Conservation (phyloP, 2,797 vertebrate species). For the Sebastes ruberrimus region DNA sequence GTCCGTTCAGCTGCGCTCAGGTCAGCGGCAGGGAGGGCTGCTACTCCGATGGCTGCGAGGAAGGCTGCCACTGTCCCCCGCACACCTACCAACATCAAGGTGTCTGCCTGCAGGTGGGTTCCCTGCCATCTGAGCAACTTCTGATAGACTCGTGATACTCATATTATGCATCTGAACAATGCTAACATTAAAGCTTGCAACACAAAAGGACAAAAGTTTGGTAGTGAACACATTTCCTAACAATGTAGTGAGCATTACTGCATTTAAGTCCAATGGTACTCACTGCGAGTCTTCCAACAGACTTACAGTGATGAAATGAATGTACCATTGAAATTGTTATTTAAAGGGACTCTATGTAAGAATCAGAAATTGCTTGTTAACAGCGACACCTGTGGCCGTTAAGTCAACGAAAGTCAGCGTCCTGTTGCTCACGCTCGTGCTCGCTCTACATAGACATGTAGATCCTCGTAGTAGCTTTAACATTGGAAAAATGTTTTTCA, state of each 20-base stretch:
- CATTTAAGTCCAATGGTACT: not conserved
- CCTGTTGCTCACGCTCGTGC: too few species aligned
- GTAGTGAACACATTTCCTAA: not conserved
- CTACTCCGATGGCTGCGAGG: conserved; percentile 85
- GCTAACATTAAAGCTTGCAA: not conserved
- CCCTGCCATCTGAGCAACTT: not conserved
- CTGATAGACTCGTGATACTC: not conserved
- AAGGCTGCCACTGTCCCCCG: conserved; percentile 90
- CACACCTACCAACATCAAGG: conserved; percentile 83
- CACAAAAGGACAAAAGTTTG: not conserved
- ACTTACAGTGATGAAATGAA: not conserved
- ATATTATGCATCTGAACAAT: not conserved
- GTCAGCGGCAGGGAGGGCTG: conserved; percentile 84
- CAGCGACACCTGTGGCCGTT: too few species aligned
- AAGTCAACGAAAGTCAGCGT: too few species aligned
- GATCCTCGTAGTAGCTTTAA: too few species aligned
- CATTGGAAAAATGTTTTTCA: not conserved
- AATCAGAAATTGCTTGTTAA: too few species aligned
- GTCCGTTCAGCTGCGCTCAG: conserved; percentile 91
- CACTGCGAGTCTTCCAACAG: not conserved
- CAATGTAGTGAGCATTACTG: too few species aligned
- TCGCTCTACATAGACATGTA: too few species aligned
- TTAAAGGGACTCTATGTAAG: too few species aligned
- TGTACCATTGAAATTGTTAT: not conserved
- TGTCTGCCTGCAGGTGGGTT: conserved; percentile 83